Percentiles rank a stretch among this genome's conserved stretches.
Conservation (phyloP, 2,113 vertebrate genomes). For the Felis catus region DNA sequence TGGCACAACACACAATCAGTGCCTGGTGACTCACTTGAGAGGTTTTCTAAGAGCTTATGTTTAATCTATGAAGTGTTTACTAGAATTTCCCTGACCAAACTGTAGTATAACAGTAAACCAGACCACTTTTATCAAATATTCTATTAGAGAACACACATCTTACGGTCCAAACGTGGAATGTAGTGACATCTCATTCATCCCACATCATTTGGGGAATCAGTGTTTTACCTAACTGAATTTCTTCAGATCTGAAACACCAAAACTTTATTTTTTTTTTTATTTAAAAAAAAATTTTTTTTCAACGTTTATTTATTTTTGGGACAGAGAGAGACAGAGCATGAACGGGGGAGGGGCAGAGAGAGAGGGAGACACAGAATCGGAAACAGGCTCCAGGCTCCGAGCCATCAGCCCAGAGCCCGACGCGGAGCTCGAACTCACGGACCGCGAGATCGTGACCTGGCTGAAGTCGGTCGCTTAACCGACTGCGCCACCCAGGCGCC, state of each 20-base stretch:
- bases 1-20: fast-evolving
- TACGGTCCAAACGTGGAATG: background rate
- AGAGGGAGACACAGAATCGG: too few relatives aligned
- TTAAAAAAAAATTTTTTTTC: too few relatives aligned
- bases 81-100: background rate
- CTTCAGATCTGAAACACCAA: background rate
- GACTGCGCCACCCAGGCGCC: too few relatives aligned
- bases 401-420: too few relatives aligned
- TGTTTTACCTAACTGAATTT: background rate
- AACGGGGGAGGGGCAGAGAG: too few relatives aligned
- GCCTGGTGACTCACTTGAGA: background rate
- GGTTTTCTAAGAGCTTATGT: background rate
- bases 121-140: background rate
- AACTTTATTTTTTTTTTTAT: background rate
- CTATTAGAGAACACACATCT: background rate
- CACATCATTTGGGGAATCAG: background rate
- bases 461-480: too few relatives aligned
- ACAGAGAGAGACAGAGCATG: too few relatives aligned
- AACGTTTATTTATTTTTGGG: too few relatives aligned
- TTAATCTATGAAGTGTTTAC: background rate
- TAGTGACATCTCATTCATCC: background rate
- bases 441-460: too few relatives aligned
- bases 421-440: too few relatives aligned
- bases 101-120: background rate
- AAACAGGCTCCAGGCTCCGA: too few relatives aligned